These are phyloP conservation scores for Pimephales promelas DNA, from an alignment of 2,113 vertebrate species.

Conservation along the genomic window DNA sequence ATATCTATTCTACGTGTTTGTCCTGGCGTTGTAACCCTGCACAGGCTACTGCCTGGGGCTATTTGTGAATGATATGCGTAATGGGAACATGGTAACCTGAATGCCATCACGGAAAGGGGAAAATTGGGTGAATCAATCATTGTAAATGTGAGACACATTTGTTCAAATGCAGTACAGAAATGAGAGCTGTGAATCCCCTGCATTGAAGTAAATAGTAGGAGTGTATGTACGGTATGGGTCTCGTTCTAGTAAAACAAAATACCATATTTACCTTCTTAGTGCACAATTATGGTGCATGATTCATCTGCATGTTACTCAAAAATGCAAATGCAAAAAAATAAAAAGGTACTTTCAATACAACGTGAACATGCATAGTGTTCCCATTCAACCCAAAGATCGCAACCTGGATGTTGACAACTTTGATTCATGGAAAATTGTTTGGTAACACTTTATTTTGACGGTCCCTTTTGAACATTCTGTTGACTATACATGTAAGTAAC, in stretches of 20 bases:
- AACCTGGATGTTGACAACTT: not conserved
- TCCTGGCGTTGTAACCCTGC: slow-evolving; percentile 52
- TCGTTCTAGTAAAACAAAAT: not conserved
- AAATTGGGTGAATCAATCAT: slow-evolving; percentile 49
- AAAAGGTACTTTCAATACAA: not conserved
- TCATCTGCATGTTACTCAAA: not conserved
- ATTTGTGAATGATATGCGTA: slow-evolving; percentile 59
- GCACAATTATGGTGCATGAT: too few relatives aligned
- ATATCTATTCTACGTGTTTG: slow-evolving; percentile 61
- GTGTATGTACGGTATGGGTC: not conserved
- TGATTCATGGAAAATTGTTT: not conserved
- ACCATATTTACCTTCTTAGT: not conserved
- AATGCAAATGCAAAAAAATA: not conserved
- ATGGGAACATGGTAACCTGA: slow-evolving; percentile 65
- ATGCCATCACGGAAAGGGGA: slow-evolving; percentile 54
- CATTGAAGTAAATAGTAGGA: not conserved
- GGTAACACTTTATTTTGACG: too few relatives aligned
- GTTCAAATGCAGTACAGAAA: slow-evolving; percentile 30
- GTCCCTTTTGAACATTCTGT: too few relatives aligned
- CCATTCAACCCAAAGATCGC: not conserved
- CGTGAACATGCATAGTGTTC: not conserved
- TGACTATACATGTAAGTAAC: too few relatives aligned
- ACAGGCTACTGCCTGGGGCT: slow-evolving; percentile 56
- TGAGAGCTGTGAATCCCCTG: not conserved
- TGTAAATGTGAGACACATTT: slow-evolving; percentile 50